phyloP scores from a whole-genome alignment of 2,888 invertebrate genomes.

The Smittia sp. region DNA sequence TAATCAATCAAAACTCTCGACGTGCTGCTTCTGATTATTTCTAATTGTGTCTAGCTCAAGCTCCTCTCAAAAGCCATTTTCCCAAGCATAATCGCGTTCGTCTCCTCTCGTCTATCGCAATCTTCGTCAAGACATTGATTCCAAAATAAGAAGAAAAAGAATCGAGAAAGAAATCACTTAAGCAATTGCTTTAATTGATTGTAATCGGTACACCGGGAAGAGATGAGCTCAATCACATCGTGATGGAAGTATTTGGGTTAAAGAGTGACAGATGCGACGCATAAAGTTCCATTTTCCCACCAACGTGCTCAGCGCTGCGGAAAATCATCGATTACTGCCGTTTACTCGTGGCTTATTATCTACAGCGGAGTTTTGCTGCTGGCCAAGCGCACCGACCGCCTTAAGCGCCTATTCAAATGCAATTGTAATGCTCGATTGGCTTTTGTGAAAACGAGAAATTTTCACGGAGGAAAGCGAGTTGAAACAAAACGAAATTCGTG shows the following conservation, averaged over 20 bases:
- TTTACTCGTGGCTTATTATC: neutral
- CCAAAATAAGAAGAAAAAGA: neutral
- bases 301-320: neutral
- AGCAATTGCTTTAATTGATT: constrained; percentile 6
- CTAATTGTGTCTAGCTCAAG: neutral
- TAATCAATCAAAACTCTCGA: constrained; percentile 24
- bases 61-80: neutral
- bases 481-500: neutral
- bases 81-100: neutral
- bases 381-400: too few species aligned
- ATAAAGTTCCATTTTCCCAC: constrained; percentile 3
- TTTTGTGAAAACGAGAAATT: neutral
- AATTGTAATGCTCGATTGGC: neutral
- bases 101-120: constrained; percentile 7
- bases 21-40: constrained; percentile 11
- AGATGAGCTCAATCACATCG: neutral
- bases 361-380: neutral
- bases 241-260: constrained; percentile 17
- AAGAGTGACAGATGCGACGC: neutral
- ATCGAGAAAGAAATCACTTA: neutral
- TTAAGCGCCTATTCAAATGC: neutral
- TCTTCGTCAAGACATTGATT: neutral
- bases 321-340: constrained; percentile 14
- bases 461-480: neutral
- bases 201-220: neutral